phyloP scores from a whole-genome alignment of 2,797 vertebrate species.

The Myotis findleyi region DNA sequence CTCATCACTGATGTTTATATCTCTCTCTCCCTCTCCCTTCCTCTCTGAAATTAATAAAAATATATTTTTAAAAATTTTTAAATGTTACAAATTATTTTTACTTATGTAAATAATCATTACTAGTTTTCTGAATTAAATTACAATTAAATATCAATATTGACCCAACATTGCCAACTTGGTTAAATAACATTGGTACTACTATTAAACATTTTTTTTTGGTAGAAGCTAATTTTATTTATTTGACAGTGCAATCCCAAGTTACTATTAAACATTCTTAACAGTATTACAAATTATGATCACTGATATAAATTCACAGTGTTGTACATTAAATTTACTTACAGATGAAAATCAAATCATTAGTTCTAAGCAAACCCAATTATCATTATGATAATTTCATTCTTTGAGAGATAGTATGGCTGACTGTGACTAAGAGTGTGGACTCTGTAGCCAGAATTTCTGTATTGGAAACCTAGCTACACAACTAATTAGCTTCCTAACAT shows the following conservation, averaged over 20 bases:
- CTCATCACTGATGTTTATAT: too few species aligned
- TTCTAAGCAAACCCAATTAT: slow-evolving; percentile 54
- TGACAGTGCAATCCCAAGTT: not conserved
- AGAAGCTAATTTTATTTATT: too few species aligned
- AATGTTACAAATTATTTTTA: slow-evolving; percentile 37
- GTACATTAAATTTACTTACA: slow-evolving; percentile 52
- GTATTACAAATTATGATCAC: slow-evolving; percentile 1
- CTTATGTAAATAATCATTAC: slow-evolving; percentile 42
- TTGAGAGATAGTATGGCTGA: slow-evolving; percentile 22
- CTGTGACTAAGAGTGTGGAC: not conserved
- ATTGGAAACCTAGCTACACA: slow-evolving; percentile 33
- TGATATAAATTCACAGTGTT: slow-evolving; percentile 45
- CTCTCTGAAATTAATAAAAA: too few species aligned
- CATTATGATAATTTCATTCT: slow-evolving; percentile 48
- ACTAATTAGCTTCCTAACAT: slow-evolving; percentile 11
- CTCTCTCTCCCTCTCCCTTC: too few species aligned
- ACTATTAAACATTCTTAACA: slow-evolving; percentile 34
- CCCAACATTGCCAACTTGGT: slow-evolving; percentile 20
- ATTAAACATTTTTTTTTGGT: not conserved
- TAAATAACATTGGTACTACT: slow-evolving; percentile 27
- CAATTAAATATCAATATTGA: slow-evolving; percentile 49
- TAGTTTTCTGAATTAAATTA: slow-evolving; percentile 56
- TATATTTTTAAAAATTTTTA: not conserved
- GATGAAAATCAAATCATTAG: slow-evolving; percentile 43
- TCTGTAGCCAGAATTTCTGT: slow-evolving; percentile 50